Conservation (phyloP, 2,888 invertebrate genomes). For the Perizoma flavofasciatum region DNA sequence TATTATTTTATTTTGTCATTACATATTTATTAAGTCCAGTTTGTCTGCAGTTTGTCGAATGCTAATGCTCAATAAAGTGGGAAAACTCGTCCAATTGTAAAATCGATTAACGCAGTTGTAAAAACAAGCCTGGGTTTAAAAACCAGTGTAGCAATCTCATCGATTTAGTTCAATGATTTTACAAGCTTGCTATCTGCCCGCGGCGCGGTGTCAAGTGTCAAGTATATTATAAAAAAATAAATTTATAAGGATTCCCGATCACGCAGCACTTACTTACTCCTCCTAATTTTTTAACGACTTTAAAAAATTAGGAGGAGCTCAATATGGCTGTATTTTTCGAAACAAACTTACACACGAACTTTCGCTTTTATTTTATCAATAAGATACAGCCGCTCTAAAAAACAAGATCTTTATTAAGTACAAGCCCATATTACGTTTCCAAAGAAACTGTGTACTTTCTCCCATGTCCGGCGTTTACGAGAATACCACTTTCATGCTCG, state of each 20-base stretch:
- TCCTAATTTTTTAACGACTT: no score
- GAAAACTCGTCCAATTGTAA: neutral
- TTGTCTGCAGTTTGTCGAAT: neutral
- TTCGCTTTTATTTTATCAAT: no score
- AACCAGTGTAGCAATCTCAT: neutral
- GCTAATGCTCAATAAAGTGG: neutral
- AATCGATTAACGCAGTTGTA: neutral
- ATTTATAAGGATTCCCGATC: no score
- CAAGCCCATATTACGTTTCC: constrained; percentile 17
- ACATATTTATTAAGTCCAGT: neutral
- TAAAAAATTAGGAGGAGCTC: neutral
- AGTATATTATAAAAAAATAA: no score
- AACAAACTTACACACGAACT: no score
- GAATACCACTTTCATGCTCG: constrained; percentile 40
- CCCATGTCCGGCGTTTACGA: constrained; percentile 29
- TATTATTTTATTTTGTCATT: neutral
- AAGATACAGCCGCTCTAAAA: neutral
- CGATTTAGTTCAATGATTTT: neutral
- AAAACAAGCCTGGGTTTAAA: neutral
- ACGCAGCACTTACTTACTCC: no score
- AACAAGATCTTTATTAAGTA: constrained; percentile 1
- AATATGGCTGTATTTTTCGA: no score
- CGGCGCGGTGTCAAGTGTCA: no score
- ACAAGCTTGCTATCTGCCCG: neutral
- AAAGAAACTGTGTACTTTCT: constrained; percentile 37